phyloP scores from a whole-genome alignment of 2,888 invertebrate genomes.

The Mesorhabditis belari region DNA sequence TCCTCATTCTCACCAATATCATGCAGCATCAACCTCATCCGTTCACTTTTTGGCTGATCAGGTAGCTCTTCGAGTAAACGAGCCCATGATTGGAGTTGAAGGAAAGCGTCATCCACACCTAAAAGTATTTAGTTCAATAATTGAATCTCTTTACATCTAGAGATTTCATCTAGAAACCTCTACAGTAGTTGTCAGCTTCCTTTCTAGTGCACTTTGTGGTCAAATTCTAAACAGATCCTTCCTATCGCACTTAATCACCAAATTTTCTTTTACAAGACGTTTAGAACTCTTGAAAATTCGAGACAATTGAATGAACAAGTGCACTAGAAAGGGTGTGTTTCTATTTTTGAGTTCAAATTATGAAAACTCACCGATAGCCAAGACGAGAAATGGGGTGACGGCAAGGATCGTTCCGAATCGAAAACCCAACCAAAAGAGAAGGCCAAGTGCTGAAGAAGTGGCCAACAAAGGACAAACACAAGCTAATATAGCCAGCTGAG shows the following conservation, averaged over 20 bases:
- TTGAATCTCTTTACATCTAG: neutral
- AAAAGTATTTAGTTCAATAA: constrained; percentile 52
- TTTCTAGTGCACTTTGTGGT: neutral
- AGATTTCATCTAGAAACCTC: neutral
- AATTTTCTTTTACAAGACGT: too few species aligned
- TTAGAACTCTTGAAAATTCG: neutral
- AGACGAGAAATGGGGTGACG: constrained; percentile 47
- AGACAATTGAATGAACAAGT: neutral
- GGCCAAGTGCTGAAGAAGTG: constrained; percentile 41
- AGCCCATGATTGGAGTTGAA: constrained; percentile 46
- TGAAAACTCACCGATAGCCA: constrained; percentile 35
- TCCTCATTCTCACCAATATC: constrained; percentile 73
- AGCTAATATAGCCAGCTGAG: constrained; percentile 34
- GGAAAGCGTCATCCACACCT: constrained; percentile 49
- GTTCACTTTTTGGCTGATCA: constrained; percentile 20
- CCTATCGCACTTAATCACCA: too few species aligned
- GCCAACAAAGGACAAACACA: constrained; percentile 45
- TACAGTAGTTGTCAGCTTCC: neutral
- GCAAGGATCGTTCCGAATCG: constrained; percentile 48
- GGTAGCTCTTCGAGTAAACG: constrained; percentile 18
- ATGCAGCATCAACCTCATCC: constrained; percentile 75
- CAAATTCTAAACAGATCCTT: too few species aligned
- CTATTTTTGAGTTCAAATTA: constrained; percentile 7
- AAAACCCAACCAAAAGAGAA: constrained; percentile 44
- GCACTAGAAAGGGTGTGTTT: neutral